These are phyloP conservation scores for Ellobium chinense DNA, from an alignment of 2,888 invertebrate species.

Conservation along the genomic window DNA sequence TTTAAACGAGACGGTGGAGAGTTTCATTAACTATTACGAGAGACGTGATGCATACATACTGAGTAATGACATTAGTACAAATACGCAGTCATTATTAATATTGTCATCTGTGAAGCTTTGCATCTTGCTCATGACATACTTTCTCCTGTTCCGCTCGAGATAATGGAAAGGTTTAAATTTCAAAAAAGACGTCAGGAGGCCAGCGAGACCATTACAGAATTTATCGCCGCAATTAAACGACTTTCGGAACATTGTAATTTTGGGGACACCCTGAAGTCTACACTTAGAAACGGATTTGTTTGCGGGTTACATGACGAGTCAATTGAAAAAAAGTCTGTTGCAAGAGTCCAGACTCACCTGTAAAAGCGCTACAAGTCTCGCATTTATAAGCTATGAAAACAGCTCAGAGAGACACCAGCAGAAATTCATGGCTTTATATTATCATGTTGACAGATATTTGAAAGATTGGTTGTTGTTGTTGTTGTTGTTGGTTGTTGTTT, in stretches of 20 bases:
- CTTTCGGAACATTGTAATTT: conserved; percentile 5
- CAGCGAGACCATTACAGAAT: background rate
- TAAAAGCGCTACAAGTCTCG: too few relatives aligned
- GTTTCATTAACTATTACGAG: background rate
- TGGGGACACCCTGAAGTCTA: background rate
- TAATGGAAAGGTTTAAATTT: background rate
- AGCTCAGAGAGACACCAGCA: too few relatives aligned
- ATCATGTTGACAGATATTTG: too few relatives aligned
- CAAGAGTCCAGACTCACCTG: too few relatives aligned
- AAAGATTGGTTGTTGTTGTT: too few relatives aligned
- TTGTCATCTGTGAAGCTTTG: too few relatives aligned
- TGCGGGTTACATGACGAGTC: background rate
- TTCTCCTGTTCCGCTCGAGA: background rate
- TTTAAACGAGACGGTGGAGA: background rate
- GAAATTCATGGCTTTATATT: too few relatives aligned
- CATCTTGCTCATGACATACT: too few relatives aligned
- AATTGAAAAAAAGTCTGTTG: too few relatives aligned
- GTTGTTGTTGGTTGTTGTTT: too few relatives aligned
- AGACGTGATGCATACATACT: background rate
- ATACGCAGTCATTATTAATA: too few relatives aligned
- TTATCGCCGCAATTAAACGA: background rate
- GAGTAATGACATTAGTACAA: background rate
- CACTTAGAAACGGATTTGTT: background rate
- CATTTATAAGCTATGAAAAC: too few relatives aligned
- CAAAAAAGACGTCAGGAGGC: background rate